Base-by-base conservation (phyloP, 2,888 invertebrate species). In the Sminthurides aquaticus region DNA sequence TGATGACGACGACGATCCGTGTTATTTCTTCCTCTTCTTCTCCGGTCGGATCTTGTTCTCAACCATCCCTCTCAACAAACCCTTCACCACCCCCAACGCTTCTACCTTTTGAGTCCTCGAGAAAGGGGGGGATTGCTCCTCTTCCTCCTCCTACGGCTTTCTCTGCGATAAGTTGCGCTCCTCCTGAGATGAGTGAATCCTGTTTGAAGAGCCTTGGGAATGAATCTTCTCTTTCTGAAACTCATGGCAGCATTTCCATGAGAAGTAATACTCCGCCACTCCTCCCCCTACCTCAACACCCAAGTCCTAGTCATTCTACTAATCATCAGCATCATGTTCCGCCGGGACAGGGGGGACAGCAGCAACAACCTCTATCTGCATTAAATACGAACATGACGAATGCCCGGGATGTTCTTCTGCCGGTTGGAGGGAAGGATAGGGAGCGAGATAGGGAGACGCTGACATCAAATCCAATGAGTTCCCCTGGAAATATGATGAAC, bases 401-500 rank as follows among this genome's bases (percentile, higher is more conserved):
- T 60, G 27, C 56, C 15, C 34, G 56, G 20, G 60, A 64, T 56
- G 58, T 54, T 8, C 54, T 64, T 2, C 22, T 49, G 2, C 22
- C 57, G 57, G 34, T 61, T 60, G 58, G 54, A 60, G 29, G 52
- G 34, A 61, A 64, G 59, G 49, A 34, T 60, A 68, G 57, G 25
- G 70, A 67, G 58, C 66, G 55, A 65, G 66, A 66, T 55, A 5
- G 43, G 8, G 43, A 34, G 49, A 34, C 24, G 57, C 48, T 11
- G 57, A 57, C 11, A 52, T 52, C 52, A 5, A 20, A 20, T 15
- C 52, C 52, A 52, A 20, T 5, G 20, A 20, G 3, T 8, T 43
- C 48, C 15, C 8, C 54, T 15, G 73, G 71, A 75, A 77, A 76
- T 8, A 68, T 64, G 26, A 67, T 67, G n/a, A 76, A 77, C 78